These are phyloP conservation scores for Hylomyscus alleni DNA, from an alignment of 2,797 vertebrate genomes.

Conservation along the genomic window DNA sequence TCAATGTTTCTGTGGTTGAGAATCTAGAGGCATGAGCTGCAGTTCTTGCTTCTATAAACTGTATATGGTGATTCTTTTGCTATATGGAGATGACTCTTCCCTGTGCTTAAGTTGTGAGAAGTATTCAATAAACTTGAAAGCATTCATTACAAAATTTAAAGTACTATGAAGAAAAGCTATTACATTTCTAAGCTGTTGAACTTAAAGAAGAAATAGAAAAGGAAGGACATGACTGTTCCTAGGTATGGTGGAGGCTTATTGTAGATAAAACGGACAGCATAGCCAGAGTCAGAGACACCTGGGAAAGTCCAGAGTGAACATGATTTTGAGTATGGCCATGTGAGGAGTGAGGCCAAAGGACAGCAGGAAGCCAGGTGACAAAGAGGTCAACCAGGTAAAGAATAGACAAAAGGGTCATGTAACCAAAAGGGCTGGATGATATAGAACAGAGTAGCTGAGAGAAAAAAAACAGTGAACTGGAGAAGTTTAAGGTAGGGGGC, in stretches of 20 bases:
- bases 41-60: not conserved
- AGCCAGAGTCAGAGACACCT: not conserved
- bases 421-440: not conserved
- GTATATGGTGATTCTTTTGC: not conserved
- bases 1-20: not conserved
- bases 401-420: not conserved
- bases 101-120: not conserved
- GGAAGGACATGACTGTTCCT: not conserved
- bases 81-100: not conserved
- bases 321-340: not conserved
- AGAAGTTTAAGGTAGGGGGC: not conserved
- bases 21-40: not conserved
- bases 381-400: not conserved
- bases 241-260: not conserved
- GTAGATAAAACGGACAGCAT: not conserved
- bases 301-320: not conserved
- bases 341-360: not conserved
- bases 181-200: slow-evolving; percentile 10
- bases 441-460: not conserved
- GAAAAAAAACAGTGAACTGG: not conserved
- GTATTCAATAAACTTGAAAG: not conserved
- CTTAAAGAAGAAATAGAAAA: not conserved
- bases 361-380: not conserved
- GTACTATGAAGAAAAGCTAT: not conserved
- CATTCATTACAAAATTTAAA: not conserved